Percentiles rank a stretch among this genome's conserved stretches.
phyloP scores from a whole-genome alignment of 1,140 invertebrate species.

The Ridgeia piscesae region DNA sequence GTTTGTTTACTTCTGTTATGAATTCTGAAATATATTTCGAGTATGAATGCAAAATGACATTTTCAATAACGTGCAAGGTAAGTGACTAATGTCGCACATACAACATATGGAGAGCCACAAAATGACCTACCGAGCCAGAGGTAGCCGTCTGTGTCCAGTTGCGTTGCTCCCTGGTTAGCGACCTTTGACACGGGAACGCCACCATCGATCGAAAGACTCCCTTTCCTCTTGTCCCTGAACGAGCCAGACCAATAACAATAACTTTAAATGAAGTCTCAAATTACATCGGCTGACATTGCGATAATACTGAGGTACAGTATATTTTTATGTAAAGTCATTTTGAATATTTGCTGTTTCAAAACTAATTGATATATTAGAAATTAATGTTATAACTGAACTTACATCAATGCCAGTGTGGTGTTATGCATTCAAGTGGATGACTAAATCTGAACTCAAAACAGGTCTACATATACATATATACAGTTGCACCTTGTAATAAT shows the following conservation, averaged over 20 bases:
- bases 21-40: background rate
- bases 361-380: too few relatives aligned
- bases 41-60: background rate
- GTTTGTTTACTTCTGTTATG: background rate
- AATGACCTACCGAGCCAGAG: slow-evolving; percentile 71
- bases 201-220: slow-evolving; percentile 71
- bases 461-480: too few relatives aligned
- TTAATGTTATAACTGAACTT: too few relatives aligned
- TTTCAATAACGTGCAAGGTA: background rate
- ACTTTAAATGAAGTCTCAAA: background rate
- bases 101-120: background rate
- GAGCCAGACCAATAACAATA: slow-evolving; percentile 12
- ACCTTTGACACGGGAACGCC: slow-evolving; percentile 63
- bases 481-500: too few relatives aligned
- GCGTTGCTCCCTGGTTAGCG: slow-evolving; percentile 67
- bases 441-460: too few relatives aligned
- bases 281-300: background rate
- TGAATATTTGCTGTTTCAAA: too few relatives aligned
- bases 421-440: too few relatives aligned
- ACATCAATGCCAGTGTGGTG: too few relatives aligned
- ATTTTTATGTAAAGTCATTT: slow-evolving; percentile 7
- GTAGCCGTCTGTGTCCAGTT: slow-evolving; percentile 73
- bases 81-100: background rate
- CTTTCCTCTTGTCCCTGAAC: slow-evolving; percentile 68
- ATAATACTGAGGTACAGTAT: background rate